Base-by-base conservation (phyloP, 2,113 vertebrate species). In the Brienomyrus brachyistius region DNA sequence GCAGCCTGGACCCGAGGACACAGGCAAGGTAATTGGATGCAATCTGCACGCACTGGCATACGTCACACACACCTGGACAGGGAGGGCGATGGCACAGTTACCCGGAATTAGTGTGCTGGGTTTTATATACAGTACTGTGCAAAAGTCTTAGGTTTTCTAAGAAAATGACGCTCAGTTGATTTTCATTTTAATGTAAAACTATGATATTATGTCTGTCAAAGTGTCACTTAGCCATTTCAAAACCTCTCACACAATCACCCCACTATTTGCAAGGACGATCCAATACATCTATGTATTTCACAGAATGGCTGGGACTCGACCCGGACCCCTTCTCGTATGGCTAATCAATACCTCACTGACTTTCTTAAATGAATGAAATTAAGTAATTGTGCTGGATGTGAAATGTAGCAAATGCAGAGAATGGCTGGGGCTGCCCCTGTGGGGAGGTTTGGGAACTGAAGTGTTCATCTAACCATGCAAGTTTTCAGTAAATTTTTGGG, bases 1-100 rank as follows among this genome's bases (percentile, higher is more conserved):
- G 90, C 97, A 98, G 93, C 97, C 97, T 0, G 97, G 97, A 43
- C 97, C 97, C 0, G 97, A 98, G 92, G 97, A 98, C 94, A 98
- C 97, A 0, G 97, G 97, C 51, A 98, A 98, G 97, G 97, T 98
- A 95, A 74, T 43, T 27, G 7, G 19, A 21, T 43, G 19, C 87
- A 77, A 11, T 88, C 19, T 19, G 62, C 47, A 2, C 47, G 35
- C 47, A 21, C 19, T 15, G 19, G 9, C 3, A 77, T 40, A 10
- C n/a, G 21, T 45, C 7, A 43, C 45, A 21, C 62, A 7, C 47
- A 23, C 59, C 77, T 66, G n/a, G 62, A 31, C 10, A 31, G 10
- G 27, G 62, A 27, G 27, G 10, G 0, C n/a, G 1, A 31, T 31
- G 62, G 10, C 62, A 31, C 62, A 31, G n/a, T 31, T 70, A 31